These are phyloP conservation scores for Alaudala cheleensis DNA, from an alignment of 2,113 vertebrate species.

Conservation along the genomic window DNA sequence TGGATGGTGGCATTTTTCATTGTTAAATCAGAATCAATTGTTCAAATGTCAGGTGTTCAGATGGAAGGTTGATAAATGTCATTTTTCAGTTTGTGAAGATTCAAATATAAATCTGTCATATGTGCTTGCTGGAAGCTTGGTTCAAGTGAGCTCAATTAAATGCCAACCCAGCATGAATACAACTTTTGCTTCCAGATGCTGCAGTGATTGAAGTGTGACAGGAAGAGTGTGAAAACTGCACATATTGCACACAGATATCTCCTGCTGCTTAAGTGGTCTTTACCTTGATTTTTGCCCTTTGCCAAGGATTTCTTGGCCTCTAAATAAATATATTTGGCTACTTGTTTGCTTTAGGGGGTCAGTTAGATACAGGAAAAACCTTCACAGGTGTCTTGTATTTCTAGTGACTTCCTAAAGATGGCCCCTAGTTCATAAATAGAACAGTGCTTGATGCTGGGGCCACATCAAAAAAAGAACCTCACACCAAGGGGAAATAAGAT, in stretches of 20 bases:
- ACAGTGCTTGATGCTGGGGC: not conserved
- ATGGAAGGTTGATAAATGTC: slow-evolving; percentile 39
- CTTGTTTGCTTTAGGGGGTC: not conserved
- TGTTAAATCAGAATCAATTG: slow-evolving; percentile 23
- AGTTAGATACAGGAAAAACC: not conserved
- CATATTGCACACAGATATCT: not conserved
- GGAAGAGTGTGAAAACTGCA: not conserved
- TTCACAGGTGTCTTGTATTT: not conserved
- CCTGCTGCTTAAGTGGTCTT: not conserved
- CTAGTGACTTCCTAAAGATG: not conserved
- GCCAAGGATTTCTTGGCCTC: not conserved
- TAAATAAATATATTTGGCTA: not conserved
- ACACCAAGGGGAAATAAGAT: not conserved
- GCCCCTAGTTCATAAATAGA: not conserved
- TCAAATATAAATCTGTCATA: not conserved
- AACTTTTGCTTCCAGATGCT: not conserved
- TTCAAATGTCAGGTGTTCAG: slow-evolving; percentile 21
- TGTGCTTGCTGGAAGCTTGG: not conserved
- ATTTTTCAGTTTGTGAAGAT: slow-evolving; percentile 11
- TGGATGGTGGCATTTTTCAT: slow-evolving; percentile 2
- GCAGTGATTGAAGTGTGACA: not conserved
- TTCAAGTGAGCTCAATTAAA: slow-evolving; percentile 41
- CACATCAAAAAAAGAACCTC: not conserved
- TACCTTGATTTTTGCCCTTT: not conserved
- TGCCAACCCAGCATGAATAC: not conserved